Evolutionary conservation across 2,113 vertebrate genomes (phyloP).

Genomic region (Menura novaehollandiae): DNA sequence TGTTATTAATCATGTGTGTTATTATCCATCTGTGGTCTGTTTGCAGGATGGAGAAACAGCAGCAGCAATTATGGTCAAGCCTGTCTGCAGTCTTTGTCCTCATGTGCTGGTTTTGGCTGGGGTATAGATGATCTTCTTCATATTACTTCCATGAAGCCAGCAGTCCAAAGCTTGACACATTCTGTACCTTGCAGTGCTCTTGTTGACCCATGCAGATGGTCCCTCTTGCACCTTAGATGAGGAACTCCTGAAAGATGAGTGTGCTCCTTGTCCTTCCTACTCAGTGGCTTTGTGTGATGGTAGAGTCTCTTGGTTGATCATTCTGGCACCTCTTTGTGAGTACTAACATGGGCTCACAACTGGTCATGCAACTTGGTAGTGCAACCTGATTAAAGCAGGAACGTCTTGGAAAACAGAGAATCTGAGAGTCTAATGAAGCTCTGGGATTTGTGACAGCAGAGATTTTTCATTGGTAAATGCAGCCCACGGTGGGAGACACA

Average conservation of each 20-base stretch:
- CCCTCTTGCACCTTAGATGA: neutral
- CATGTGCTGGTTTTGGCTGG: neutral
- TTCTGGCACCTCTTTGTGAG: neutral
- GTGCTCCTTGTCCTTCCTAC: accelerated
- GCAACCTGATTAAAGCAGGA: neutral
- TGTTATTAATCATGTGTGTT: neutral
- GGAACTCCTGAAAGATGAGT: neutral
- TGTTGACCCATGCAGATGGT: neutral
- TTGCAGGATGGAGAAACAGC: neutral
- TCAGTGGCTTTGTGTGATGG: neutral
- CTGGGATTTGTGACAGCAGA: neutral
- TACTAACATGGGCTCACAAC: neutral
- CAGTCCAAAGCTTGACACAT: neutral
- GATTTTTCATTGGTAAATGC: neutral
- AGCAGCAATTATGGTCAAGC: neutral
- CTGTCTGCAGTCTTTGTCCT: neutral
- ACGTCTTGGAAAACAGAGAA: neutral
- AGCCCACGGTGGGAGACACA: neutral
- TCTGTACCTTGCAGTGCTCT: neutral
- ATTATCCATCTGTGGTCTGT: neutral
- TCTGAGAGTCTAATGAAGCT: neutral
- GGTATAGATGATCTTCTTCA: neutral
- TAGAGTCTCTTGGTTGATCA: neutral
- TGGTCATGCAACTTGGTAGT: neutral
- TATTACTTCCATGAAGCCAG: neutral